These are phyloP conservation scores for Ganaspis brasiliensis DNA, from an alignment of 2,888 invertebrate genomes.

Conservation along the genomic window DNA sequence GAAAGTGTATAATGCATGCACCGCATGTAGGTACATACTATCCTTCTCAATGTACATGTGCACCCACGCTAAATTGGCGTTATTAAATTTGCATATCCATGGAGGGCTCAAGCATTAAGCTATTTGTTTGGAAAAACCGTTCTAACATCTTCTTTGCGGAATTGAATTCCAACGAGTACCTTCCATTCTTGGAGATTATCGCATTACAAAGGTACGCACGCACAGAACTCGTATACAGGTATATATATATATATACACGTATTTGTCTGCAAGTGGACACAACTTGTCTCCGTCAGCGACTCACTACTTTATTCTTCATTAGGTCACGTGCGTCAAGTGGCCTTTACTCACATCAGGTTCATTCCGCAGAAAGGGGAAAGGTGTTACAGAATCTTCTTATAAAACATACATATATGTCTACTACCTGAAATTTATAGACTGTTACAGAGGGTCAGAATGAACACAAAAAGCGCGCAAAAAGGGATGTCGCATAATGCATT, in stretches of 20 bases:
- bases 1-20: slow-evolving; percentile 76
- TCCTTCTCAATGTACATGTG: not conserved
- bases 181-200: slow-evolving; percentile 14
- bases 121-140: slow-evolving; percentile 25
- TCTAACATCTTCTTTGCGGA: slow-evolving; percentile 4
- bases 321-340: slow-evolving; percentile 39
- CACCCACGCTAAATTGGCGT: slow-evolving; percentile 68
- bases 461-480: not conserved
- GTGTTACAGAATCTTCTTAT: slow-evolving; percentile 11
- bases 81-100: slow-evolving; percentile 76
- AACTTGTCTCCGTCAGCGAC: not conserved
- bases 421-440: not conserved
- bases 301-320: slow-evolving; percentile 34
- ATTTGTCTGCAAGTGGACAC: not conserved
- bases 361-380: slow-evolving; percentile 29
- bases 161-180: slow-evolving; percentile 19
- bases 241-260: not conserved
- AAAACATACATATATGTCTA: not conserved
- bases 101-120: slow-evolving; percentile 39
- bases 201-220: slow-evolving; percentile 31
- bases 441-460: not conserved
- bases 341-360: slow-evolving; percentile 29
- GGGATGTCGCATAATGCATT: not conserved
- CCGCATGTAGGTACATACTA: slow-evolving; percentile 57
- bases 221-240: not conserved